phyloP scores from a whole-genome alignment of 2,113 vertebrate genomes.

The Bubo bubo region DNA sequence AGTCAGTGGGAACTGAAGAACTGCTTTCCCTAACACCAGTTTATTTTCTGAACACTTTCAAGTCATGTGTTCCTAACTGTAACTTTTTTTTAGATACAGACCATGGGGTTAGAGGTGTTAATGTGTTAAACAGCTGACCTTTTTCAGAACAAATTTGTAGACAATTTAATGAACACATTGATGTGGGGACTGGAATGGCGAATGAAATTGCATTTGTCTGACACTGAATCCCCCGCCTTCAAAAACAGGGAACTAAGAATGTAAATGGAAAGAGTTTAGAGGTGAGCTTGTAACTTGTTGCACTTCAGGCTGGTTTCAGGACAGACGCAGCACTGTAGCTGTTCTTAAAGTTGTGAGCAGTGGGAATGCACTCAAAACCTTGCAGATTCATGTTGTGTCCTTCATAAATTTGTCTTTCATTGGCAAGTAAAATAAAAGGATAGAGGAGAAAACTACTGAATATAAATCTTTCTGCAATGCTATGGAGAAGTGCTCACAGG shows the following conservation, averaged over 20 bases:
- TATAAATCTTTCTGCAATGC: background rate
- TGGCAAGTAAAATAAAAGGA: background rate
- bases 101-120: background rate
- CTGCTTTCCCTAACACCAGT: background rate
- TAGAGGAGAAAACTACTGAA: background rate
- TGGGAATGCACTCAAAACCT: background rate
- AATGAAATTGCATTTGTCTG: constrained; percentile 9
- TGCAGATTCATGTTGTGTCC: constrained; percentile 15
- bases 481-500: background rate
- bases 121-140: background rate
- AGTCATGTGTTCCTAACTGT: background rate
- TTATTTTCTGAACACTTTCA: background rate
- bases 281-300: constrained; percentile 25
- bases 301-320: background rate
- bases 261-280: background rate
- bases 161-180: background rate
- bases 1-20: background rate
- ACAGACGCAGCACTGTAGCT: background rate
- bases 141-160: background rate
- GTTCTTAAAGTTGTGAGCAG: background rate
- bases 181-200: background rate
- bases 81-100: background rate
- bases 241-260: background rate
- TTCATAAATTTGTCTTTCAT: constrained; percentile 17
- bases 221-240: background rate